These are phyloP conservation scores for Conopomorpha cramerella DNA, from an alignment of 1,140 invertebrate species.

Conservation along the genomic window DNA sequence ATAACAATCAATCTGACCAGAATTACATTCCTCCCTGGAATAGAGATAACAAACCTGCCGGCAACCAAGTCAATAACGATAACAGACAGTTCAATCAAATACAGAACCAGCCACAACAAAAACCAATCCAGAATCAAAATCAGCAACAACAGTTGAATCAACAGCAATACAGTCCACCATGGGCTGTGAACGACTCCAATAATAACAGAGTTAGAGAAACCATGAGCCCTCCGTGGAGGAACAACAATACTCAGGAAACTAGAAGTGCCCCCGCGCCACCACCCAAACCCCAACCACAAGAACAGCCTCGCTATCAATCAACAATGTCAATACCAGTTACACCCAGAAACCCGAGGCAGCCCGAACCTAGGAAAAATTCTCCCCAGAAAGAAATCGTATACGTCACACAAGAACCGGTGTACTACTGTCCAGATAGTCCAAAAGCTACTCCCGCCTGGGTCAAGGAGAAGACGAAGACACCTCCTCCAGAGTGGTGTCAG, in stretches of 20 bases:
- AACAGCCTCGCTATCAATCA: conserved; percentile 46
- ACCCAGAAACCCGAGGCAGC: conserved; percentile 29
- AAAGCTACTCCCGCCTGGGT: conserved; percentile 49
- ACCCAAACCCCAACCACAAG: conserved; percentile 14
- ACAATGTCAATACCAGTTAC: conserved; percentile 53
- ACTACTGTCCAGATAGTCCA: conserved; percentile 44
- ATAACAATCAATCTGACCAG: conserved; percentile 25
- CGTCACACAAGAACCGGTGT: conserved; percentile 44
- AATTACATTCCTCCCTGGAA: conserved; percentile 24
- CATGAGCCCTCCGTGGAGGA: conserved; percentile 20
- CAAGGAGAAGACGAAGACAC: conserved; percentile 53
- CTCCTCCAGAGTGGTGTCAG: conserved; percentile 51
- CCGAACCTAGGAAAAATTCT: conserved; percentile 27
- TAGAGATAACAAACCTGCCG: conserved; percentile 19
- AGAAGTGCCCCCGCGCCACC: conserved; percentile 10
- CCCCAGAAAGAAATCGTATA: conserved; percentile 39
- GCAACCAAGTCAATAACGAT: background rate
- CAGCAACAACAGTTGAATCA: conserved; percentile 13
- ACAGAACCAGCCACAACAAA: background rate
- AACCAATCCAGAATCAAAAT: background rate
- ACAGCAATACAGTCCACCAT: conserved; percentile 30
- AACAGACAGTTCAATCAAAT: background rate
- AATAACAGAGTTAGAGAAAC: conserved; percentile 27
- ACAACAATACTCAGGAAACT: conserved; percentile 19
- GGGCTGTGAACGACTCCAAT: conserved; percentile 29